Evolutionary conservation across 2,797 vertebrate species (phyloP).

Genomic region (Paratrypauchen microcephalus): DNA sequence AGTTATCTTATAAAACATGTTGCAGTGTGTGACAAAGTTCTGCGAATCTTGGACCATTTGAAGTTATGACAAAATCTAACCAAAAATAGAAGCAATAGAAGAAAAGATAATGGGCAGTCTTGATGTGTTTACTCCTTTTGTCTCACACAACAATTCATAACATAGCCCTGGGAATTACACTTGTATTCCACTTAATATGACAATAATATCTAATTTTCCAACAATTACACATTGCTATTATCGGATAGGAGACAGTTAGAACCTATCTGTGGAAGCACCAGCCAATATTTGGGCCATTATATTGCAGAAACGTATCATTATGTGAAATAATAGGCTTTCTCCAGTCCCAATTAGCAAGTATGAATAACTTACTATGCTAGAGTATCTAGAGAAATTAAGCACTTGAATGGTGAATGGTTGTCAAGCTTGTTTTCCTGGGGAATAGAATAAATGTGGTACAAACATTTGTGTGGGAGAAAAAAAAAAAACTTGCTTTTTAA

Average conservation of each 20-base stretch:
- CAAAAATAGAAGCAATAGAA: background rate
- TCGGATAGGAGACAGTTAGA: constrained; percentile 52
- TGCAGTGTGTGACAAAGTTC: background rate
- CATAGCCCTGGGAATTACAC: constrained; percentile 40
- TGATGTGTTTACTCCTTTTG: constrained; percentile 38
- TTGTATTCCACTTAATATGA: constrained; percentile 53
- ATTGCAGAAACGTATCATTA: constrained; percentile 60
- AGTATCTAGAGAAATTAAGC: constrained; percentile 49
- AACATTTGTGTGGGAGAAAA: constrained; percentile 27
- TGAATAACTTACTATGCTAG: constrained; percentile 46
- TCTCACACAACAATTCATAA: constrained; percentile 45
- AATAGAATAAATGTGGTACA: constrained; percentile 21
- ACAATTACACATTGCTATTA: constrained; percentile 50
- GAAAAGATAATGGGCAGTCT: constrained; percentile 29
- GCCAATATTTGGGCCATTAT: constrained; percentile 65
- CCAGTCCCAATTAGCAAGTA: constrained; percentile 66
- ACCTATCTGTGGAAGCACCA: constrained; percentile 47
- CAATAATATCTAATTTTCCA: constrained; percentile 63
- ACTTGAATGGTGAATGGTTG: constrained; percentile 18
- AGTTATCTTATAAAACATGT: too few relatives aligned
- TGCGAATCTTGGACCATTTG: background rate
- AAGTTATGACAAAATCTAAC: background rate
- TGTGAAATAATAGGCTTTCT: constrained; percentile 45
- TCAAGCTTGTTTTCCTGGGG: constrained; percentile 29
- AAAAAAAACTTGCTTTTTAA: constrained; percentile 19